Evolutionary conservation across 2,888 invertebrate species (phyloP), one percentile per base, ranked within the genome.

Genomic region (Drosophila peninsularis): DNA sequence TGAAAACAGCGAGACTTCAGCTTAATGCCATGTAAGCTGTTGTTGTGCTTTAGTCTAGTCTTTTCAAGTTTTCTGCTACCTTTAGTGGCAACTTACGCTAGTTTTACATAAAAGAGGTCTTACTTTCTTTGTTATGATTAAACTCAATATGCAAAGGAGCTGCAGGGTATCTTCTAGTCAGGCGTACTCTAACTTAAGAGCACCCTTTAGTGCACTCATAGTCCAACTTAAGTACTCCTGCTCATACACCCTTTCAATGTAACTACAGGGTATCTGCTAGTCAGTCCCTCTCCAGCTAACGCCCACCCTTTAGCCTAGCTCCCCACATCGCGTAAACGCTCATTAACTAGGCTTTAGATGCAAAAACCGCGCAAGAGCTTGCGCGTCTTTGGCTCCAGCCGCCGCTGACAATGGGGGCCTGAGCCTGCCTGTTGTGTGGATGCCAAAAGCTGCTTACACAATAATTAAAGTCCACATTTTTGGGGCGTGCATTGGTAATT

Each of bases 401-500:
- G 1, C 11, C 32, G 32, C 49, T 49, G 34, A 17, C 39, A 14
- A 1, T 14, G 17, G 17, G 13, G 0, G 24, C 24, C 24, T n/a
- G n/a, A n/a, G 19, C 27, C 27, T 37, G 36, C 24, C 30, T 13
- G 21, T 9, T 24, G 21, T 5, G 34, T 17, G 10, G 21, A 36
- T 21, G 17, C 14, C 7, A 61, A 61, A 61, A 47, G 62, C 62
- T 24, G 62, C 62, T 62, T 62, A 39, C 32, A 61, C 10, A 39
- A 62, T 62, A 68, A 74, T 64, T 56, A 60, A 62, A 62, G 60
- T 70, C 65, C 62, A 50, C 65, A 36, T 62, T 70, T 54, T 49
- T 30, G 11, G 27, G 50, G 39, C 56, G 36, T 30, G 24, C 57
- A 39, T 24, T 67, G 62, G 68, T 73, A 82, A 82, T 82, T 87